A percentile compares a stretch with the other conserved stretches of the same genome.
Conservation (phyloP, 1,140 invertebrate species). For the Penaeus chinensis region DNA sequence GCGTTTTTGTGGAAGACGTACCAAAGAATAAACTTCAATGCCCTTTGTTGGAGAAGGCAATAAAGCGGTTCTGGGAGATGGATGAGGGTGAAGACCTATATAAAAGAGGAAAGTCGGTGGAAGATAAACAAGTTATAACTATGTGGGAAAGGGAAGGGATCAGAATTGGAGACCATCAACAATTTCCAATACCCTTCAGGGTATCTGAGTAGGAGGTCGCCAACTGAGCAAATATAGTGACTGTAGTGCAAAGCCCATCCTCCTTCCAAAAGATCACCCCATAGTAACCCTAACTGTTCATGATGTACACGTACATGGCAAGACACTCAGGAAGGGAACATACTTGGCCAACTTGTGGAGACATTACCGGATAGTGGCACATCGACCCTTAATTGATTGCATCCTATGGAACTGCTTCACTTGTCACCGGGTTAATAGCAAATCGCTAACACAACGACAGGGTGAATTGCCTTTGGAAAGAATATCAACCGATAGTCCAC, state of each 20-base stretch:
- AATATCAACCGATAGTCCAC: slow-evolving; percentile 17
- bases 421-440: slow-evolving; percentile 13
- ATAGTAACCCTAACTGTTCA: neutral
- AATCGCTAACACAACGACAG: neutral
- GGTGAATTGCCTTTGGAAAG: neutral
- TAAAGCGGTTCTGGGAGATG: slow-evolving; percentile 10
- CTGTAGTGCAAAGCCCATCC: neutral
- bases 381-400: neutral
- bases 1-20: slow-evolving; percentile 1
- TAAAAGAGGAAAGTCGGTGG: neutral
- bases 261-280: slow-evolving; percentile 15
- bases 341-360: no score
- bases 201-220: no score
- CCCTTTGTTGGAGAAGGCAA: neutral
- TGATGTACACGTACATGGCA: slow-evolving; percentile 11
- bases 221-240: no score
- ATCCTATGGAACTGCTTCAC: neutral
- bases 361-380: no score
- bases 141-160: neutral
- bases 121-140: neutral
- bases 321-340: no score
- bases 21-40: neutral
- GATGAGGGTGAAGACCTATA: neutral
- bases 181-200: slow-evolving; percentile 27
- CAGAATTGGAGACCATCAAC: neutral